Evolutionary conservation across 1,140 invertebrate genomes (phyloP), one percentile per base, ranked within the genome.

Genomic region (Plodia interpunctella): DNA sequence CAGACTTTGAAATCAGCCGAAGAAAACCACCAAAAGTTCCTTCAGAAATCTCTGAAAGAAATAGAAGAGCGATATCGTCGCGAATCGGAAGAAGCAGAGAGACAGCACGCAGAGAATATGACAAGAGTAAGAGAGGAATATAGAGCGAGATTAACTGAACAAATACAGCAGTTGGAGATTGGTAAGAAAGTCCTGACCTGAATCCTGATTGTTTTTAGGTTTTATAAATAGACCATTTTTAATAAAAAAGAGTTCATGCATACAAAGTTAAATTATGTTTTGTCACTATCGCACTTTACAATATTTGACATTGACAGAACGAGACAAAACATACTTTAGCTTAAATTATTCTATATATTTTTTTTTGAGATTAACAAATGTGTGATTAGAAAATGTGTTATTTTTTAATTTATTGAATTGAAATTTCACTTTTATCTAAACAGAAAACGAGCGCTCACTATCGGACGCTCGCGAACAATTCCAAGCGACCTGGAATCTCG

Each of bases 1-100:
- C 51, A 90, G 87, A 70, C 73, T 11, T 71, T 92, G 63, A 53
- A 73, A 17, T 68, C 78, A 62, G 83, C 83, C 13, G 88, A 91
- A 70, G 63, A 68, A 11, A 89, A 76, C 20, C 82, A 92, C 56
- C 81, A 90, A 53, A 59, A 76, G 55, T 50, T 63, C 5, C 55
- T 84, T 15, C 53, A 83, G 57, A 69, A 67, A 8, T 64, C 66
- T 5, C 28, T 87, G 57, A 54, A 84, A 81, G 66, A 85, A 21
- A 58, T 81, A 0, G 76, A 79, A 55, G 68, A 72, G 8, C 74
- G 70, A 18, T 69, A 85, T 68, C 56, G 75, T 67, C 59, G 70
- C 60, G 75, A 91, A 61, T 73, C 70, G 57, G 74, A 77, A 35
- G 21, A 60, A 2, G 66, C 72, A 0, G 78, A 78, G 21, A 73